Conservation (phyloP, 2,797 vertebrate genomes). For the Thunnus albacares region DNA sequence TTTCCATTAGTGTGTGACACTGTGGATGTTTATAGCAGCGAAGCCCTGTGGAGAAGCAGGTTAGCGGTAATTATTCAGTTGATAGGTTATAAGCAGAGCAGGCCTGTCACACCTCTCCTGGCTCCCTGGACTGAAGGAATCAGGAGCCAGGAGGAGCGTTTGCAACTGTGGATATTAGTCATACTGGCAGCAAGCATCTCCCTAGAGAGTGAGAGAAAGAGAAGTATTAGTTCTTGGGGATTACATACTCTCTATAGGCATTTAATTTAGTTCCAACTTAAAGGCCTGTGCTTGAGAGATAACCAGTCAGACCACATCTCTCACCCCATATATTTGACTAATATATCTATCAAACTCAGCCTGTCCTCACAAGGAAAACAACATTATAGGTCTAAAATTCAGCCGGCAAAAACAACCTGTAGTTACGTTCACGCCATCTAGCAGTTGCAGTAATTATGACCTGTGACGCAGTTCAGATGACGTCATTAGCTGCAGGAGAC, state of each 20-base stretch:
- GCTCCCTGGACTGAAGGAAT: conserved; percentile 37
- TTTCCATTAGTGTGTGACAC: conserved; percentile 66
- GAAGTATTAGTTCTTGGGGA: conserved; percentile 43
- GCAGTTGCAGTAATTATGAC: no score
- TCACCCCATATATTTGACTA: conserved; percentile 17
- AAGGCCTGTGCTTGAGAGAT: conserved; percentile 35
- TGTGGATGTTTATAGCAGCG: conserved; percentile 51
- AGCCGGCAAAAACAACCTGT: no score
- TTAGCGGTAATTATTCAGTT: conserved; percentile 76
- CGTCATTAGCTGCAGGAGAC: no score
- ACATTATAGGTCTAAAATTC: no score
- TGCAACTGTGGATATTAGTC: conserved; percentile 48
- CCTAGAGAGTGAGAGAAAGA: conserved; percentile 37
- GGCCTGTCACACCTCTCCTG: conserved; percentile 52
- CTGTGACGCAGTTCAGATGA: no score
- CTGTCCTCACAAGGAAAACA: neutral
- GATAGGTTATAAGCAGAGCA: conserved; percentile 47
- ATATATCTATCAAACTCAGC: conserved; percentile 12
- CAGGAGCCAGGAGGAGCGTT: conserved; percentile 36
- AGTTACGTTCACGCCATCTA: no score
- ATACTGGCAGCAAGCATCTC: conserved; percentile 40
- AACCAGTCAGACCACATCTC: conserved; percentile 35
- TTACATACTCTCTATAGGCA: conserved; percentile 40
- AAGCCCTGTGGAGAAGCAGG: conserved; percentile 65
- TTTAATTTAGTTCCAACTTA: conserved; percentile 37